phyloP scores from a whole-genome alignment of 30 jellyfish, hydroid and myxozoan genomes.

The Cassiopea andromeda region DNA sequence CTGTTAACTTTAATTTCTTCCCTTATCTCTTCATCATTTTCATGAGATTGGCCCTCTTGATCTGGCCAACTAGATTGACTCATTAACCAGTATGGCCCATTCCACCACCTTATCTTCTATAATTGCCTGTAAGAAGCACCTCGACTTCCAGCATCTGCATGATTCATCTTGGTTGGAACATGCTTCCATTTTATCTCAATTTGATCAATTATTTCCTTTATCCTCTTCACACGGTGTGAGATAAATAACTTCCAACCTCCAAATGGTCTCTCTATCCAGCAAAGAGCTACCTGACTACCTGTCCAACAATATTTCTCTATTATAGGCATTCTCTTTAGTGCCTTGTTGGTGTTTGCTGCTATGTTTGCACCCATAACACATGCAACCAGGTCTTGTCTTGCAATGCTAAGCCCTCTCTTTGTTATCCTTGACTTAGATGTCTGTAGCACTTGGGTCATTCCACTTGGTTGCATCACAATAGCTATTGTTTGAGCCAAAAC shows the following conservation, averaged over 20 bases:
- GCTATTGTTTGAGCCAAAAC: slow-evolving; percentile 39
- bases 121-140: too few species aligned
- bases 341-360: slow-evolving; percentile 55
- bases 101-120: too few species aligned
- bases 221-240: too few species aligned
- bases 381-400: slow-evolving; percentile 61
- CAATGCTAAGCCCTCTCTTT: slow-evolving; percentile 55
- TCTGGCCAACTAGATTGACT: slow-evolving; percentile 26
- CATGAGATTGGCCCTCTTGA: not conserved
- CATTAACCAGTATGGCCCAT: slow-evolving; percentile 53
- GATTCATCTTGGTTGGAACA: too few species aligned
- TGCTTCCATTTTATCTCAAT: too few species aligned
- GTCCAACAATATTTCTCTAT: too few species aligned
- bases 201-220: too few species aligned
- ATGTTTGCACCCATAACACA: slow-evolving; percentile 59
- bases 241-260: too few species aligned
- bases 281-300: too few species aligned
- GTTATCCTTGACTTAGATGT: slow-evolving; percentile 58
- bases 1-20: not conserved
- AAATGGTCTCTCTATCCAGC: too few species aligned
- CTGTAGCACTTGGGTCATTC: slow-evolving; percentile 25
- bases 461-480: slow-evolving; percentile 28
- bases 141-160: too few species aligned
- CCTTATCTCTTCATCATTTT: not conserved
- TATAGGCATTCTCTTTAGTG: slow-evolving; percentile 33